Evolutionary conservation across 2,888 invertebrate species (phyloP), one percentile per base, ranked within the genome.

Genomic region (Leptopterna dolabrata): DNA sequence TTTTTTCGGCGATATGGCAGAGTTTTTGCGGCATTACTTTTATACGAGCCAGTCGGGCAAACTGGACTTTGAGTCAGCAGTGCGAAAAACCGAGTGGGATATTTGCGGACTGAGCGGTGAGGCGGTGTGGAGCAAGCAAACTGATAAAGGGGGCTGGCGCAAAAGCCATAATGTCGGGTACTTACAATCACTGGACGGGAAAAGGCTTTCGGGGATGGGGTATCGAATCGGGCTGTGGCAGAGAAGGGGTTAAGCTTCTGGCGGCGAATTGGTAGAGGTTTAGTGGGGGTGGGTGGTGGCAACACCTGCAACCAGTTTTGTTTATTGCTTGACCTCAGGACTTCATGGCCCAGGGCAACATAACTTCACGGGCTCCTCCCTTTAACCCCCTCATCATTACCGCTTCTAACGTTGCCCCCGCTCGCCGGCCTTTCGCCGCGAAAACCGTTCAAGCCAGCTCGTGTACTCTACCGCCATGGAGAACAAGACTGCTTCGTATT

Each of bases 301-400:
- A 83, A 83, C 83, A 83, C 83, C 83, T 83, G 83, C 83, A 83
- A 51, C 83, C 83, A 71, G 83, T 83, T 83, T 83, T 83, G 83
- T 83, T 83, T 83, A 83, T 83, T 71, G 71, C 83, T 43, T 51
- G 47, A 81, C 81, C 71, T 63, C 70, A 83, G 70, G 83, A 83
- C 83, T 83, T 83, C 83, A 83, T 41, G 83, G 63, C 83, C 71
- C 70, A 27, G 83, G 63, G 81, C 30, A 14, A 51, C 78, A 73
- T 78, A 78, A 78, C 78, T 27, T 78, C 78, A 24, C 24, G 45
- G 78, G 45, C 73, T 41, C 45, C 36, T 41, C 19, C 29, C 14
- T 14, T 19, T 1, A n/a, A 51, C 3, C 63, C 63, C 63, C 55
- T 3, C n/a, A 3, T 19, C 24, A 24, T 63, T 24, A 24, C 63